Conservation (phyloP, 2,797 vertebrate genomes). For the Aselliscus stoliczkanus region DNA sequence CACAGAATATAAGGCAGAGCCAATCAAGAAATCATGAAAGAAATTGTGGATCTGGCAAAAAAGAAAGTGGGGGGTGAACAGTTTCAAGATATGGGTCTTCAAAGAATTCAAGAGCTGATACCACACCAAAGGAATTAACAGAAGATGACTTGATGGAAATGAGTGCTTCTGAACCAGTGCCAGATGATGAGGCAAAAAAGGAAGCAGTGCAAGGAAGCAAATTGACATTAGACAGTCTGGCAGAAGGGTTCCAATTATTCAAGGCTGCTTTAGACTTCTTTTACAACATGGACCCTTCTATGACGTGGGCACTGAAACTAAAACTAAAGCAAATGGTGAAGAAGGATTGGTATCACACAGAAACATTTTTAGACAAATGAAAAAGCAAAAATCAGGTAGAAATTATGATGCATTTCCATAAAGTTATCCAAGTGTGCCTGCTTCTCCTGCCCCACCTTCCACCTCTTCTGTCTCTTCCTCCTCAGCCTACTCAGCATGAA, state of each 20-base stretch:
- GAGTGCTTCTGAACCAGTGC: neutral
- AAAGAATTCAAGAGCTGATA: neutral
- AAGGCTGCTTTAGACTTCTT: neutral
- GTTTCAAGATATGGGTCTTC: neutral
- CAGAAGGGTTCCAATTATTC: neutral
- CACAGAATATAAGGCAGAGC: neutral
- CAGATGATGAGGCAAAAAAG: neutral
- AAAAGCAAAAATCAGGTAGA: neutral
- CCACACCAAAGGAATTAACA: neutral
- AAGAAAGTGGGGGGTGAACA: neutral
- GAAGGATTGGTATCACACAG: neutral
- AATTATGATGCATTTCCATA: neutral
- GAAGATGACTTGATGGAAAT: neutral
- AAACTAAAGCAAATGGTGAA: neutral
- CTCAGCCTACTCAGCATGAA: neutral
- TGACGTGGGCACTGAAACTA: no score
- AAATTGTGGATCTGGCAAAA: neutral
- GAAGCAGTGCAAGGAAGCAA: neutral
- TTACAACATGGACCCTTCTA: neutral
- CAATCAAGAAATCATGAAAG: neutral
- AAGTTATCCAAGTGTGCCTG: neutral
- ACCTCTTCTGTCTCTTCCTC: neutral
- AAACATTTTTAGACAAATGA: neutral
- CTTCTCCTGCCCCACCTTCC: neutral
- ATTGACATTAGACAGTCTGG: neutral